Conservation (phyloP, 2,888 invertebrate genomes). For the Kryphioiulus occultus region DNA sequence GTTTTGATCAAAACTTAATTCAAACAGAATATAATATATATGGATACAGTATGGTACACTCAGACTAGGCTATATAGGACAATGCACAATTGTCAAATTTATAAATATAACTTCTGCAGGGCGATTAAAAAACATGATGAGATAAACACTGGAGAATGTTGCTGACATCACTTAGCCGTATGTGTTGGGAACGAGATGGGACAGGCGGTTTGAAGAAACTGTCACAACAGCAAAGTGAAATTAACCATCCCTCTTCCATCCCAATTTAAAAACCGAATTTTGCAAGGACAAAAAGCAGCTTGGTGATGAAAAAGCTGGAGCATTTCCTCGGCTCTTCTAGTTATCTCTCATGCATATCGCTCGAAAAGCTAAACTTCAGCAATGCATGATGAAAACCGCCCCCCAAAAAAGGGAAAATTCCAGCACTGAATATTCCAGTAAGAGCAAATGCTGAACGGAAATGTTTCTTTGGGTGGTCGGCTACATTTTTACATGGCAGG, state of each 20-base stretch:
- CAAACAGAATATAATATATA: no score
- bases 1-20: no score
- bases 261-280: slow-evolving; percentile 11
- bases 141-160: background rate
- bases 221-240: background rate
- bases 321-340: background rate
- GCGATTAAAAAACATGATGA: background rate
- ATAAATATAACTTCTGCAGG: background rate
- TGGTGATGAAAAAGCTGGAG: background rate
- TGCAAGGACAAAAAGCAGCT: background rate
- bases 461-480: background rate
- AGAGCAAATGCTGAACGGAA: background rate
- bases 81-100: background rate
- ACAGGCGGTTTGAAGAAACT: background rate
- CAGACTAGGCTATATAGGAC: background rate
- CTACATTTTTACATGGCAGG: background rate
- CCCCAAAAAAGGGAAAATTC: background rate
- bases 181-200: background rate
- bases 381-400: background rate
- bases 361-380: background rate
- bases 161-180: background rate
- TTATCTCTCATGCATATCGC: slow-evolving; percentile 20
- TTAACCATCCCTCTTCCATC: slow-evolving; percentile 20
- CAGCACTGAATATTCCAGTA: background rate
- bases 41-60: background rate